phyloP scores from a whole-genome alignment of 2,888 invertebrate species.

The Yponomeuta sedellus region DNA sequence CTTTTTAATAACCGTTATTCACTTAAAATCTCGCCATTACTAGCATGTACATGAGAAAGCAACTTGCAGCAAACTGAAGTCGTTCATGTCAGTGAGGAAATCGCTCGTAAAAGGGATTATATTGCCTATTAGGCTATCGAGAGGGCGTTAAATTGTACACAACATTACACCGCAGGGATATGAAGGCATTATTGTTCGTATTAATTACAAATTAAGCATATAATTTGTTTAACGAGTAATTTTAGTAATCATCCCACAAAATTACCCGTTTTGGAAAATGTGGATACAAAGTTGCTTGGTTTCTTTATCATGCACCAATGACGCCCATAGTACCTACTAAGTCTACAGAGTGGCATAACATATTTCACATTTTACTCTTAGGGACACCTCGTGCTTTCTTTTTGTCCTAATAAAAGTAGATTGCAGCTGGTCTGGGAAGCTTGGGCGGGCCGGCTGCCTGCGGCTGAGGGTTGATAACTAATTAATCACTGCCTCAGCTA shows the following conservation, averaged over 20 bases:
- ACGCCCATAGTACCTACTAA: too few species aligned
- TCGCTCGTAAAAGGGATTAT: constrained; percentile 46
- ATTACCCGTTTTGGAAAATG: not conserved
- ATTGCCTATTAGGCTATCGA: constrained; percentile 46
- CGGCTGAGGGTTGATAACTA: constrained; percentile 40
- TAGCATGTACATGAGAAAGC: too few species aligned
- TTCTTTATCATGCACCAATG: too few species aligned
- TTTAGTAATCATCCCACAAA: not conserved
- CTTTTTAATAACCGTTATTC: too few species aligned
- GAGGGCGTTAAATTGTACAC: constrained; percentile 42
- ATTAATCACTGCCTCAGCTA: constrained; percentile 58
- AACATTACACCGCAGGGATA: constrained; percentile 4
- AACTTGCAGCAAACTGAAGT: not conserved
- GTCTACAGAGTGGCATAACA: too few species aligned
- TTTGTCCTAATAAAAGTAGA: constrained; percentile 16
- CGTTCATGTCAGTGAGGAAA: constrained; percentile 36
- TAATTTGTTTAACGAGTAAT: not conserved
- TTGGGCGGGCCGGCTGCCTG: not conserved
- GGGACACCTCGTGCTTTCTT: constrained; percentile 1
- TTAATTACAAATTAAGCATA: constrained; percentile 2
- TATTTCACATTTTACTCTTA: constrained; percentile 11
- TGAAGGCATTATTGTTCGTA: not conserved
- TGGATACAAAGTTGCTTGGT: too few species aligned
- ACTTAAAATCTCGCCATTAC: too few species aligned
- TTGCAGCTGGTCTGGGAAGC: constrained; percentile 3